These are phyloP conservation scores for Ceriagrion tenellum DNA, from an alignment of 2,888 invertebrate species.

Conservation along the genomic window DNA sequence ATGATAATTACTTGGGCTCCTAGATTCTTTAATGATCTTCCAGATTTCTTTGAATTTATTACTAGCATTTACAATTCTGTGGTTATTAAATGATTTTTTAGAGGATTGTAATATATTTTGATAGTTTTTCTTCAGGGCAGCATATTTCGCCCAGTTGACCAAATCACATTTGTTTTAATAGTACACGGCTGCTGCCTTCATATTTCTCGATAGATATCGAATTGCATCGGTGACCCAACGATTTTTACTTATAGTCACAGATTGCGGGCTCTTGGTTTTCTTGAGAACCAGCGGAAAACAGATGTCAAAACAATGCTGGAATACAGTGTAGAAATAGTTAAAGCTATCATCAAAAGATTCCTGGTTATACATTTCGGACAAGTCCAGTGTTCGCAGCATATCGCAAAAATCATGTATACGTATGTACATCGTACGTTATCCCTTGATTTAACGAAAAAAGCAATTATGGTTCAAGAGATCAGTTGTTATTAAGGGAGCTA, in stretches of 20 bases:
- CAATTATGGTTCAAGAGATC: no score
- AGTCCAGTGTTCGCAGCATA: no score
- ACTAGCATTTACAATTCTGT: background rate
- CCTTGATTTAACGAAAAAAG: no score
- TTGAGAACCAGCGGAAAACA: background rate
- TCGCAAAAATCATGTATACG: no score
- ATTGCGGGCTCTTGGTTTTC: background rate
- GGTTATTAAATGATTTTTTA: background rate
- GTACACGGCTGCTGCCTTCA: background rate
- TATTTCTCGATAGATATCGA: background rate
- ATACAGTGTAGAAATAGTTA: no score
- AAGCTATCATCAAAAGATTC: no score
- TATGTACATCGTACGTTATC: no score
- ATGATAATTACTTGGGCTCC: background rate
- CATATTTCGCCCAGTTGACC: background rate
- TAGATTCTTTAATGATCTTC: background rate
- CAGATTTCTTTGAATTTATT: no score
- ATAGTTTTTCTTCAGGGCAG: background rate
- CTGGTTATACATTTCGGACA: no score
- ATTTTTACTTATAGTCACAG: background rate
- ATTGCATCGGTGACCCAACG: background rate
- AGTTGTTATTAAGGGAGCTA: no score
- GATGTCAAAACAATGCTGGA: background rate
- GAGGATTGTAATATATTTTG: background rate
- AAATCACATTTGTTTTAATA: background rate